Conservation (phyloP, 2,113 vertebrate species). For the Eretmochelys imbricata region DNA sequence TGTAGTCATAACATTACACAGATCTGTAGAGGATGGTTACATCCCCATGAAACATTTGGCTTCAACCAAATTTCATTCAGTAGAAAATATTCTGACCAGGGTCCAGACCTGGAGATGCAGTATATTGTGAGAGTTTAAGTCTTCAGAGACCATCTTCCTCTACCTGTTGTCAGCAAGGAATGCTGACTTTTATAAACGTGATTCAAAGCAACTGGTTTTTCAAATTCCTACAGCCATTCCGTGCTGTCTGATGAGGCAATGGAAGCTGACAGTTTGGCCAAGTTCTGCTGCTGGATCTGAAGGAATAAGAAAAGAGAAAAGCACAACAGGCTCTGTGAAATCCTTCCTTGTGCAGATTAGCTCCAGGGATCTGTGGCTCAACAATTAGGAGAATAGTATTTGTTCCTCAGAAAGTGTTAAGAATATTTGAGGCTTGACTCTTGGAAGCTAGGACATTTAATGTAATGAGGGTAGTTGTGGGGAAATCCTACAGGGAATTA, state of each 20-base stretch:
- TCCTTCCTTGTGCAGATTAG: not conserved
- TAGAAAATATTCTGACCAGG: not conserved
- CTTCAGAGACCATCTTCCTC: not conserved
- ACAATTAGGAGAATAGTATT: not conserved
- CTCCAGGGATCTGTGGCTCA: not conserved
- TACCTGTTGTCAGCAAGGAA: not conserved
- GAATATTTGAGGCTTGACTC: not conserved
- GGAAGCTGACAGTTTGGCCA: not conserved
- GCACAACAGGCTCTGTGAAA: not conserved
- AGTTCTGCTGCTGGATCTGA: not conserved
- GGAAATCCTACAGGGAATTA: not conserved
- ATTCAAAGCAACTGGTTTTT: not conserved
- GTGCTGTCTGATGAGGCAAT: not conserved
- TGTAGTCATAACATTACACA: not conserved
- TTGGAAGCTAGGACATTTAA: not conserved
- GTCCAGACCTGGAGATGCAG: not conserved
- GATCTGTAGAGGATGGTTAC: rapidly evolving
- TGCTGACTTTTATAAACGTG: not conserved
- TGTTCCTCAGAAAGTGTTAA: rapidly evolving
- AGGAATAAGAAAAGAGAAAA: not conserved
- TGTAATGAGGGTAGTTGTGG: not conserved
- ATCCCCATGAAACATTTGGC: not conserved
- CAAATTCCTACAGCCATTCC: rapidly evolving
- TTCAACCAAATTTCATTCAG: not conserved
- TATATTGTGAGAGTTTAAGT: not conserved